Evolutionary conservation across 2,797 vertebrate genomes (phyloP), one percentile per base, ranked within the genome.

Genomic region (Ctenopoma kingsleyae): DNA sequence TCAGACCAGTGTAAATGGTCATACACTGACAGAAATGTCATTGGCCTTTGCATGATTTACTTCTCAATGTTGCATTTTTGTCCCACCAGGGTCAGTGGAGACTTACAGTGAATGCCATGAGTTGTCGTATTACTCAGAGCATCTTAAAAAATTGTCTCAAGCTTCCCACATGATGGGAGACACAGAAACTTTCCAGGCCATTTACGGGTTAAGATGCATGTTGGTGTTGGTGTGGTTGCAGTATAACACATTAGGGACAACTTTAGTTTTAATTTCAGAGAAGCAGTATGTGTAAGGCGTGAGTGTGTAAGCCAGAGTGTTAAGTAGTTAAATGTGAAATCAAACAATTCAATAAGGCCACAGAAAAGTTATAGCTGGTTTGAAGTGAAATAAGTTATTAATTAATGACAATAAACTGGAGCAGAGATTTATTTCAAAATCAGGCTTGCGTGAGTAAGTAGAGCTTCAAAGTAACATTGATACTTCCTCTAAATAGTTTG

Each of bases 141-240:
- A 59, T 67, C n/a, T 69, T 38, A 46, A 55, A 40, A 65, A 71
- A 69, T 49, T 16, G 12, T 72, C 46, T 58, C 64, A 52, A 72
- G 56, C 38, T 58, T 48, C 53, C 73, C 52, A 67, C 49, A 58
- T 20, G 38, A 75, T 22, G 47, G 51, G 44, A 68, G n/a, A 68
- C 35, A 52, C 10, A 61, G 63, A 58, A 50, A 59, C 52, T 50
- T 32, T n/a, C 58, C 46, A 54, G 44, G 4, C 25, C 50, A 52
- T 60, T 73, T 46, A 46, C 27, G 36, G 30, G 50, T 68, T 57
- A 40, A 23, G 32, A 48, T 44, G 64, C 23, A 71, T 43, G 55
- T 36, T 48, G 5, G 47, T 16, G 1, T n/a, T 49, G 48, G n/a
- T 59, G 52, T 0, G 13, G 30, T 52, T 38, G 55, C 44, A 51